Percentiles rank a stretch among this genome's conserved stretches.
These are phyloP conservation scores for Lethocerus indicus DNA, from an alignment of 1,140 invertebrate species.

Conservation along the genomic window DNA sequence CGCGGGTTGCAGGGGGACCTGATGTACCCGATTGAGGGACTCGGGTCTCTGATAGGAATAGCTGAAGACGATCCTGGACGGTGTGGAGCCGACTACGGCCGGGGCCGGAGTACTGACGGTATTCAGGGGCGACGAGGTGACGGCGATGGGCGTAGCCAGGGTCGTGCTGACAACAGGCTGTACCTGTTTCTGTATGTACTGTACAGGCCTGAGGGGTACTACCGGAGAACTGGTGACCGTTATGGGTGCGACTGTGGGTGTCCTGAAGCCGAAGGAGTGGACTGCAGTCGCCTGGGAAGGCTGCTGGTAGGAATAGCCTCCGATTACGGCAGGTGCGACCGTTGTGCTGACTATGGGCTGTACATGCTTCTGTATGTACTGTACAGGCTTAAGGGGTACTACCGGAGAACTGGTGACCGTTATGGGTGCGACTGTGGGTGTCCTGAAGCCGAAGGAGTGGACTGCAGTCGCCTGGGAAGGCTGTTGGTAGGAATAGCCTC, in stretches of 20 bases:
- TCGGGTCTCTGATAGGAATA: slow-evolving; percentile 4
- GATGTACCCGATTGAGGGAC: too few relatives aligned
- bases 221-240: slow-evolving; percentile 12
- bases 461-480: slow-evolving; percentile 6
- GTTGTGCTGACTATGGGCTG: slow-evolving; percentile 7
- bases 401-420: slow-evolving; percentile 9
- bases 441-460: slow-evolving; percentile 2
- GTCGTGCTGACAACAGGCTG: background rate
- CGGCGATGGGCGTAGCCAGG: background rate
- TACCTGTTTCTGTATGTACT: slow-evolving; percentile 11
- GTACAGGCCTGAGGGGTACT: slow-evolving; percentile 14
- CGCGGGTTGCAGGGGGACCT: background rate
- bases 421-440: background rate
- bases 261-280: background rate
- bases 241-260: background rate
- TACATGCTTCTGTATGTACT: slow-evolving; percentile 8
- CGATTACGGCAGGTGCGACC: slow-evolving; percentile 9
- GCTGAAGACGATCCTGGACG: slow-evolving; percentile 1
- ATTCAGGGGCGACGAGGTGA: background rate
- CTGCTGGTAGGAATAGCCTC: slow-evolving; percentile 15
- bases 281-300: slow-evolving; percentile 8
- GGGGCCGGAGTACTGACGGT: slow-evolving; percentile 1
- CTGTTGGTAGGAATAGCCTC: slow-evolving; percentile 3
- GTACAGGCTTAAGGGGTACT: slow-evolving; percentile 13
- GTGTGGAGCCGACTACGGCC: slow-evolving; percentile 4